Evolutionary conservation across 92 coral and sea anemone species (phyloP).

Genomic region (Pocillopora meandrina): DNA sequence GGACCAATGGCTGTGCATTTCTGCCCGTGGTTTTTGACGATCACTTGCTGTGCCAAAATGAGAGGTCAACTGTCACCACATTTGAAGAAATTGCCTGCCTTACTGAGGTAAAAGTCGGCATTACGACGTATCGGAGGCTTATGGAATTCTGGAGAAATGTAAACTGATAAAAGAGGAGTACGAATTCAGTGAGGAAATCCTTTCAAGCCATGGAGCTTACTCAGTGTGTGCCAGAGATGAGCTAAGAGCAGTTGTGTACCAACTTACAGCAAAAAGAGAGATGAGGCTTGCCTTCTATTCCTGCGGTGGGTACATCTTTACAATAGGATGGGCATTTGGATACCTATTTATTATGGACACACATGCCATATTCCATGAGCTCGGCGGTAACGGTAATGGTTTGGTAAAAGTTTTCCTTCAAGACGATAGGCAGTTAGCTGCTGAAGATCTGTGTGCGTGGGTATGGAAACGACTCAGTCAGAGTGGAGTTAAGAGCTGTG

Average conservation of each 20-base stretch:
- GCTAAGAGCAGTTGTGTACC: conserved; percentile 40
- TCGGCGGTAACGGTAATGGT: conserved; percentile 56
- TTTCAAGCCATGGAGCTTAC: conserved; percentile 40
- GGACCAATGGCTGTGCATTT: conserved; percentile 72
- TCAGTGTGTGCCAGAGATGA: conserved; percentile 49
- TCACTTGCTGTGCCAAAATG: conserved; percentile 35
- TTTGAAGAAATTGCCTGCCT: conserved; percentile 43
- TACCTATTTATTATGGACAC: conserved; percentile 66
- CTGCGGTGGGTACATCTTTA: conserved; percentile 52
- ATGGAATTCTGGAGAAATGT: conserved; percentile 29
- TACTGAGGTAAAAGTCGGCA: conserved; percentile 36
- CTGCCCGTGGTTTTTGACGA: conserved; percentile 55
- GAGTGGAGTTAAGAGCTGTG: conserved; percentile 10
- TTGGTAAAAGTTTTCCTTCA: conserved; percentile 46
- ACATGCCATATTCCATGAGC: conserved; percentile 43
- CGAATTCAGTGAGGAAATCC: conserved; percentile 48
- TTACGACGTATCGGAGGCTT: conserved; percentile 54
- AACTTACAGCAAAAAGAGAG: conserved; percentile 24
- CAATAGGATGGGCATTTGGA: conserved; percentile 60
- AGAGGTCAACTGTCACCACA: conserved; percentile 42
- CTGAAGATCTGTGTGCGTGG: conserved; percentile 41
- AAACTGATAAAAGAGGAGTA: conserved; percentile 26
- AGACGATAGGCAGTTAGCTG: conserved; percentile 18
- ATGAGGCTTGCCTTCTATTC: conserved; percentile 50
- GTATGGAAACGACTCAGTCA: conserved; percentile 42